Evolutionary conservation across 2,888 invertebrate species (phyloP), one percentile per base, ranked within the genome.

Genomic region (Camponotus fellah): DNA sequence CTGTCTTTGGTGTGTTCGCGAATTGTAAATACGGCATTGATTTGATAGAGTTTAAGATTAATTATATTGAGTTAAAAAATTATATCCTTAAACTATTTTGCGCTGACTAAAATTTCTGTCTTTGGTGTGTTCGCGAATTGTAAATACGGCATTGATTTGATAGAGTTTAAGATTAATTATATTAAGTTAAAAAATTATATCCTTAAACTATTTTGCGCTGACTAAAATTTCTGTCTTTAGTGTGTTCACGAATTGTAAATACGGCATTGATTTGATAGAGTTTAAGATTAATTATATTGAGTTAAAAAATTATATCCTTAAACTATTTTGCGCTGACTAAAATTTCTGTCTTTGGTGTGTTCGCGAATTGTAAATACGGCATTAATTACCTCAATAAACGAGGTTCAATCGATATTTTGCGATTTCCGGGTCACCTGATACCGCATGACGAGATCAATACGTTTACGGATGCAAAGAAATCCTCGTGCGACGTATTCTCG

Each of bases 351-450:
- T 43, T 21, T 2, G 26, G 26, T 26, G 26, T 26, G 26, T 26
- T 26, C n/a, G 34, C 21, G 12, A 46, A 56, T 3, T 32, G 0
- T 9, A 21, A 43, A 12, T 9, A 21, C 58, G 14, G 32, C 12
- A 72, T 72, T 72, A 72, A 60, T 60, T 72, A n/a, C 60, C 17
- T 14, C 40, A 17, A 17, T 43, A 21, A 60, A 43, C 72, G 17
- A 9, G 37, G 60, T 34, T 37, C 37, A 72, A 80, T 72, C 74
- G 37, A 72, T 60, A 49, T 21, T 72, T 26, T 60, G 46, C 72
- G 74, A 72, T 80, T 80, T 72, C 60, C 74, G 74, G 79, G 79
- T 80, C 79, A 46, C 74, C 37, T 60, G 26, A 12, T 46, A 12
- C 37, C 43, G 34, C 46, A 34, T 60, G 72, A 79, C 34, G 46